Evolutionary conservation across 1,140 invertebrate genomes (phyloP).

Genomic region (Tetraneura akinire): DNA sequence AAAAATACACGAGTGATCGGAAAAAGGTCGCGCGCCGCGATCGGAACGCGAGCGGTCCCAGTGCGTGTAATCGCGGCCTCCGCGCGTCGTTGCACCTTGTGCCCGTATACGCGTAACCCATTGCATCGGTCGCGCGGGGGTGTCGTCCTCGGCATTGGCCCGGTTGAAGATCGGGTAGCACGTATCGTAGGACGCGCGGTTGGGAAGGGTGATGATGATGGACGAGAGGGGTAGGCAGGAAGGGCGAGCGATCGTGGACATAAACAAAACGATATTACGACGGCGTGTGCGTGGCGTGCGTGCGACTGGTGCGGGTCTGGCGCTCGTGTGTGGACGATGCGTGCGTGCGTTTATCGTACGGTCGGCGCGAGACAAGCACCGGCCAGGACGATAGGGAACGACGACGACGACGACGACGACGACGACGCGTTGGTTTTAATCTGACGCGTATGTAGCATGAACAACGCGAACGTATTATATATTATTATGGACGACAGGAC

Average conservation of each 20-base stretch:
- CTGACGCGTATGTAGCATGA: too few species aligned
- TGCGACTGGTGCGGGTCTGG: too few species aligned
- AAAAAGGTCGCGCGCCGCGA: neutral
- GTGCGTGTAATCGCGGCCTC: neutral
- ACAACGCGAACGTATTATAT: too few species aligned
- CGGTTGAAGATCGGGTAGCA: neutral
- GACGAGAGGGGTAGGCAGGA: too few species aligned
- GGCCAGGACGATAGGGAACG: neutral
- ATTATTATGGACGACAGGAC: too few species aligned
- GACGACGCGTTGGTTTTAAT: too few species aligned
- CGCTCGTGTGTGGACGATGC: neutral
- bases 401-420: neutral
- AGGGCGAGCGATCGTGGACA: neutral
- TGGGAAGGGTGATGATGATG: too few species aligned
- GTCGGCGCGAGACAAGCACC: neutral
- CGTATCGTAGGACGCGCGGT: too few species aligned
- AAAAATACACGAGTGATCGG: too few species aligned
- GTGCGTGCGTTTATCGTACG: neutral
- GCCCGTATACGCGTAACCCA: too few species aligned
- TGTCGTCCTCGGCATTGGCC: neutral
- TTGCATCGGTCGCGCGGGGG: neutral
- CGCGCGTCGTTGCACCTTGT: conserved; percentile 14
- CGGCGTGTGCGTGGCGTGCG: neutral
- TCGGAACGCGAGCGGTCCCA: neutral
- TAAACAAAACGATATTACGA: conserved; percentile 39